A percentile compares a stretch with the other conserved stretches of the same genome.
phyloP scores from a whole-genome alignment of 2,888 invertebrate species.

The Terebella lapidaria region DNA sequence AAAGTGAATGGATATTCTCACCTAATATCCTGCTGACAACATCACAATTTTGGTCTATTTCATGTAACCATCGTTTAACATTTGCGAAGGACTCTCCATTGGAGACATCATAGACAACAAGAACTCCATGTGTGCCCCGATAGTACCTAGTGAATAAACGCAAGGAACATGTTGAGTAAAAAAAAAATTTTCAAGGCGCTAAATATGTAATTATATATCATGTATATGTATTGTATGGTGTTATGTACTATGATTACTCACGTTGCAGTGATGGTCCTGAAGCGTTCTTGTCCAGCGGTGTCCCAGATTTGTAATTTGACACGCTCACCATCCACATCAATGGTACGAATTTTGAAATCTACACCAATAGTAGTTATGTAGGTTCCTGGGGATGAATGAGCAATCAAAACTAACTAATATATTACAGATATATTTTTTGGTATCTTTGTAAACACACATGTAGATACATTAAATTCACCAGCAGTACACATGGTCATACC shows the following conservation, averaged over 20 bases:
- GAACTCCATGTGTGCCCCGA: slow-evolving; percentile 97
- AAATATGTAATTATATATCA: no score
- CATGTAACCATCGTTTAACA: slow-evolving; percentile 97
- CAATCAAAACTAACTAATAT: slow-evolving; percentile 15
- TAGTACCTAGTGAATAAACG: slow-evolving; percentile 65
- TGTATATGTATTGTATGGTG: no score
- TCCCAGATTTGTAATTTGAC: slow-evolving; percentile 72
- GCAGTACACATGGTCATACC: slow-evolving; percentile 61
- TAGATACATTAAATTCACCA: background rate
- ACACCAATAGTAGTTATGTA: slow-evolving; percentile 98
- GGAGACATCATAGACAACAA: slow-evolving; percentile 98
- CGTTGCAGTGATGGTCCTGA: slow-evolving; percentile 90
- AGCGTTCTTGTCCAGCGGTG: slow-evolving; percentile 53
- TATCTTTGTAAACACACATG: background rate
- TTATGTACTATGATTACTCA: no score
- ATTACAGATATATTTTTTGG: background rate
- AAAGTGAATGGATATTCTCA: slow-evolving; percentile 42
- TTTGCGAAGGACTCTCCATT: slow-evolving; percentile 99
- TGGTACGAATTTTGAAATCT: slow-evolving; percentile 98
- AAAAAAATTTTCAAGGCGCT: no score
- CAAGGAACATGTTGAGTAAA: no score
- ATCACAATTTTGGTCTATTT: slow-evolving; percentile 99
- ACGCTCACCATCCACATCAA: slow-evolving; percentile 58
- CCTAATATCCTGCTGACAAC: slow-evolving; percentile 96
- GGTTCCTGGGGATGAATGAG: no score